phyloP scores from a whole-genome alignment of 2,113 vertebrate genomes.

The Mobula birostris region DNA sequence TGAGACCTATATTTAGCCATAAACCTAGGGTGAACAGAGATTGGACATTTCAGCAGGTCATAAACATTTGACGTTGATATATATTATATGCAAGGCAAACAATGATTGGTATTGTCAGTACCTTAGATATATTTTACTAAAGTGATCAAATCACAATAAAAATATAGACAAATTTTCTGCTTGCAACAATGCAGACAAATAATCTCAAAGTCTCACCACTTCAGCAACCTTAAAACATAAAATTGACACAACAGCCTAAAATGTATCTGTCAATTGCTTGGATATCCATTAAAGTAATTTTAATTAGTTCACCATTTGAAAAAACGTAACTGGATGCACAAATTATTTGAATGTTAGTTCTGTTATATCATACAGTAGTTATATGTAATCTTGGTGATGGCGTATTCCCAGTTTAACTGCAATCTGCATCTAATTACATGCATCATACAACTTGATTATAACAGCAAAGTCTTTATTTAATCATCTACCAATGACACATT shows the following conservation, averaged over 20 bases:
- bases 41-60: background rate
- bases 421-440: too few relatives aligned
- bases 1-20: background rate
- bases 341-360: too few relatives aligned
- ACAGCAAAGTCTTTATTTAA: too few relatives aligned
- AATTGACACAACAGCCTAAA: background rate
- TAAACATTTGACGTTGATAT: too few relatives aligned
- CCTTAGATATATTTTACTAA: background rate
- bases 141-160: background rate
- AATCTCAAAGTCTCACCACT: background rate
- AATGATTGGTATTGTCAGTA: background rate
- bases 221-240: background rate
- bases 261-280: background rate
- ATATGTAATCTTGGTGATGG: too few relatives aligned
- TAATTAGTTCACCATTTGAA: too few relatives aligned
- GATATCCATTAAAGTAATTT: too few relatives aligned
- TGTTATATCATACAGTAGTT: too few relatives aligned
- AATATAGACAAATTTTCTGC: background rate
- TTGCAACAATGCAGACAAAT: background rate
- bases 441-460: too few relatives aligned
- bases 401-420: too few relatives aligned
- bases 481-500: too few relatives aligned
- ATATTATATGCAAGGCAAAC: background rate
- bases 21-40: background rate
- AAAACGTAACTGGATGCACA: too few relatives aligned